Evolutionary conservation across 2,113 vertebrate genomes (phyloP).

Genomic region (Solenodon paradoxus): DNA sequence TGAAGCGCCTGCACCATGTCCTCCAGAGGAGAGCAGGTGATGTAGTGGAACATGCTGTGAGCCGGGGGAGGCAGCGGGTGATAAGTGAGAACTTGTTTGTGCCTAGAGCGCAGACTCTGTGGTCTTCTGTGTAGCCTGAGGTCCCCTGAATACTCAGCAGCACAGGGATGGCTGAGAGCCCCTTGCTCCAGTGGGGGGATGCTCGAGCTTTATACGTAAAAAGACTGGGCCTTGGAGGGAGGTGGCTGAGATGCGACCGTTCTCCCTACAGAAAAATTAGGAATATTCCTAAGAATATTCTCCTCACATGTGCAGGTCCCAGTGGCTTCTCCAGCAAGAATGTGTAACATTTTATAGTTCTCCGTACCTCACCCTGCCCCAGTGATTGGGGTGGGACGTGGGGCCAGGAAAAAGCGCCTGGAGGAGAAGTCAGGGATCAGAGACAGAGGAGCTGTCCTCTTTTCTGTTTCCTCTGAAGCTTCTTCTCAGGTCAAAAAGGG

Average conservation of each 20-base stretch:
- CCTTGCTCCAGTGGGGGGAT: neutral
- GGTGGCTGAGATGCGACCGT: neutral
- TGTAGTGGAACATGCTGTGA: neutral
- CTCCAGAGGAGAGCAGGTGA: neutral
- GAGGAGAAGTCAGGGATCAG: neutral
- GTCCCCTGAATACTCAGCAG: neutral
- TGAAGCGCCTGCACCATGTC: neutral
- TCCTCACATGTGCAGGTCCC: neutral
- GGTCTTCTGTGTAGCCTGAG: neutral
- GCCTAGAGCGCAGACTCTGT: neutral
- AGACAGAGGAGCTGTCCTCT: neutral
- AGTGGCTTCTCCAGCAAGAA: neutral
- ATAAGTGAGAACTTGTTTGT: neutral
- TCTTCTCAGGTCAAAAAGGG: neutral
- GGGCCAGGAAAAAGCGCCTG: neutral
- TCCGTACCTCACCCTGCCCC: neutral
- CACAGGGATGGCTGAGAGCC: neutral
- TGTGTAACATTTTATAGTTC: neutral
- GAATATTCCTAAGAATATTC: neutral
- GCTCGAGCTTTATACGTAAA: neutral
- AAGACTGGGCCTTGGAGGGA: neutral
- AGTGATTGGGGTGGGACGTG: neutral
- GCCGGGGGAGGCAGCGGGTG: neutral
- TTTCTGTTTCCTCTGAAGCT: neutral
- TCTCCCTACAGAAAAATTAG: no score